A percentile compares a stretch with the other conserved stretches of the same genome.
phyloP scores from a whole-genome alignment of 2,113 vertebrate genomes.

The Lates calcarifer region DNA sequence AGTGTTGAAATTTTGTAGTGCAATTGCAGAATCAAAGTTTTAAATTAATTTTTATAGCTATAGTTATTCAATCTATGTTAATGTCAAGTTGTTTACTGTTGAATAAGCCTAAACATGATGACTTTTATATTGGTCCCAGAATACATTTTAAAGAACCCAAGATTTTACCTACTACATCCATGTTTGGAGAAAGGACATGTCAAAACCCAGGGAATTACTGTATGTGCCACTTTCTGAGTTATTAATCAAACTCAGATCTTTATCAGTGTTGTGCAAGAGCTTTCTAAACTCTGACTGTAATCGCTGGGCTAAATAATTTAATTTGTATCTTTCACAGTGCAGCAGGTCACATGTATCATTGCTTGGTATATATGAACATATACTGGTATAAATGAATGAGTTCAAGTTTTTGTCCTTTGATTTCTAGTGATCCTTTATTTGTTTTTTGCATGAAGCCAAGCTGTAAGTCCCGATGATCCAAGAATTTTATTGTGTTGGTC shows the following conservation, averaged over 20 bases:
- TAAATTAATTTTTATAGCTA: slow-evolving; percentile 34
- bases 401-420: background rate
- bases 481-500: background rate
- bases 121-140: slow-evolving; percentile 41
- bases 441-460: background rate
- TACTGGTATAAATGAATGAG: no score
- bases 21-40: slow-evolving; percentile 9
- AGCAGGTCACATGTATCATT: background rate
- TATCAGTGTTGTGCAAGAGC: slow-evolving; percentile 19
- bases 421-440: background rate
- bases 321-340: slow-evolving; percentile 10
- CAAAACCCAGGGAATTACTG: slow-evolving; percentile 3
- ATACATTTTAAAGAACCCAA: slow-evolving; percentile 8
- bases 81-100: slow-evolving; percentile 43
- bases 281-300: slow-evolving; percentile 1
- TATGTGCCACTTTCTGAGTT: slow-evolving; percentile 30
- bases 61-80: background rate
- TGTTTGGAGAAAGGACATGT: background rate
- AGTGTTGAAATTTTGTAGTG: background rate
- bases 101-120: background rate
- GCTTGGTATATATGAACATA: background rate
- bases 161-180: slow-evolving; percentile 2
- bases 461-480: background rate
- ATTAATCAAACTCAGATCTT: slow-evolving; percentile 6
- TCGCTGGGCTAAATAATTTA: background rate